Percentiles rank a stretch among this genome's conserved stretches.
These are phyloP conservation scores for Alca torda DNA, from an alignment of 2,797 vertebrate species.

Conservation along the genomic window DNA sequence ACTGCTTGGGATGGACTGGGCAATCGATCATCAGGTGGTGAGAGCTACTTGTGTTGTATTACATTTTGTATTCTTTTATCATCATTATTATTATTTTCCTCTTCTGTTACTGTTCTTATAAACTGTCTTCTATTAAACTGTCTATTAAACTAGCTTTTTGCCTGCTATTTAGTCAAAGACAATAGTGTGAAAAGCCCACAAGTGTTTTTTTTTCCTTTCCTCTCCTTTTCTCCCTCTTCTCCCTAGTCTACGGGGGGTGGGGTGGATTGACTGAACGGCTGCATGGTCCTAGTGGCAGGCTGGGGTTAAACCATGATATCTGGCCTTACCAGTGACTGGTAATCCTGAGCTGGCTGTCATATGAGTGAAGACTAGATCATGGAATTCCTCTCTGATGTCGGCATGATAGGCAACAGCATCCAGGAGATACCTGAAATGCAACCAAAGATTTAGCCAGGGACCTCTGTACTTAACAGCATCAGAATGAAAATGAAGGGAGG, in stretches of 20 bases:
- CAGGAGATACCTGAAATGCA: background rate
- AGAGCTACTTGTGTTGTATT: background rate
- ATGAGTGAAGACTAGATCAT: background rate
- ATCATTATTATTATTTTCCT: background rate
- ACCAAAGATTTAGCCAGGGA: background rate
- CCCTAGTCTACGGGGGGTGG: background rate
- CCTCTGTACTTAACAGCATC: background rate
- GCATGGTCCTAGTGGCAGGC: background rate
- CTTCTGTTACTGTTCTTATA: background rate
- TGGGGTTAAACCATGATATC: background rate
- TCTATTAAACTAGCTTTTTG: no score
- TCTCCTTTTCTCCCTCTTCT: background rate
- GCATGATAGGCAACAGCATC: background rate
- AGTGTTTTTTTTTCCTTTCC: background rate
- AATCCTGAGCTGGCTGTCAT: background rate
- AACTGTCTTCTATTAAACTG: background rate
- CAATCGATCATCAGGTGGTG: background rate
- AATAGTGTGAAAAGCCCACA: background rate
- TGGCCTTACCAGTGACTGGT: background rate
- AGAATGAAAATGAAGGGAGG: background rate
- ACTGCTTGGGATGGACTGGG: background rate
- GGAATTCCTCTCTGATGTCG: background rate
- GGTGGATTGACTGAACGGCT: background rate
- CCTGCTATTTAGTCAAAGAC: no score
- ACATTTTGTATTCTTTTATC: background rate